Evolutionary conservation across 2,888 invertebrate genomes (phyloP).

Genomic region (Cerastis rubricosa): DNA sequence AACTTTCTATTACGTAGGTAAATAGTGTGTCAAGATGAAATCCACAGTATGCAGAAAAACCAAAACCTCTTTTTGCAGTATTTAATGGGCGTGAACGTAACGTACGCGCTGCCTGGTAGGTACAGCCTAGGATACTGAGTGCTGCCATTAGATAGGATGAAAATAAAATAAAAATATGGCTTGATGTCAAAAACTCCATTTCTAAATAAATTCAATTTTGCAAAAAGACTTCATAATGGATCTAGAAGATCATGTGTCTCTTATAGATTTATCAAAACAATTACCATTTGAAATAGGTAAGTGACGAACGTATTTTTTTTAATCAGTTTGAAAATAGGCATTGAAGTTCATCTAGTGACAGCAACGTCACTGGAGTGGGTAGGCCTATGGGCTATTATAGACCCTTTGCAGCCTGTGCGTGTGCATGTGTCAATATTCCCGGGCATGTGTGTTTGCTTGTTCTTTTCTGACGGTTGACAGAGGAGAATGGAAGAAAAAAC

Average conservation of each 20-base stretch:
- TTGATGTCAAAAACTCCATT: conserved; percentile 46
- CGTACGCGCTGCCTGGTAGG: background rate
- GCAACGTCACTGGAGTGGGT: background rate
- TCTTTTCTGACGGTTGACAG: too few species aligned
- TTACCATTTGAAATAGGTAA: conserved; percentile 85
- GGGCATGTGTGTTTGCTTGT: too few species aligned
- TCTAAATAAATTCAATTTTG: conserved; percentile 20
- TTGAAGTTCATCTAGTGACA: background rate
- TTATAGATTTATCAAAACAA: conserved; percentile 84
- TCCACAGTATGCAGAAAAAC: too few species aligned
- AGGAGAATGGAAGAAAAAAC: too few species aligned
- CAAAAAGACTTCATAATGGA: conserved; percentile 70
- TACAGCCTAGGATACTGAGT: background rate
- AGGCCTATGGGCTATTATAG: background rate
- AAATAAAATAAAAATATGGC: conserved; percentile 40
- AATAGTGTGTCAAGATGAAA: too few species aligned
- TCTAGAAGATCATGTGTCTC: conserved; percentile 73
- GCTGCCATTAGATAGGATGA: conserved; percentile 9
- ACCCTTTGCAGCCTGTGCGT: background rate
- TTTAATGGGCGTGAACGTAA: background rate
- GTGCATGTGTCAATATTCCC: background rate
- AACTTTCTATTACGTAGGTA: background rate
- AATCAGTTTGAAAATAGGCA: background rate
- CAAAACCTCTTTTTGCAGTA: background rate
- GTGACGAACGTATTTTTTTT: conserved; percentile 43